Evolutionary conservation across 2,113 vertebrate genomes (phyloP).

Genomic region (Strix aluco): DNA sequence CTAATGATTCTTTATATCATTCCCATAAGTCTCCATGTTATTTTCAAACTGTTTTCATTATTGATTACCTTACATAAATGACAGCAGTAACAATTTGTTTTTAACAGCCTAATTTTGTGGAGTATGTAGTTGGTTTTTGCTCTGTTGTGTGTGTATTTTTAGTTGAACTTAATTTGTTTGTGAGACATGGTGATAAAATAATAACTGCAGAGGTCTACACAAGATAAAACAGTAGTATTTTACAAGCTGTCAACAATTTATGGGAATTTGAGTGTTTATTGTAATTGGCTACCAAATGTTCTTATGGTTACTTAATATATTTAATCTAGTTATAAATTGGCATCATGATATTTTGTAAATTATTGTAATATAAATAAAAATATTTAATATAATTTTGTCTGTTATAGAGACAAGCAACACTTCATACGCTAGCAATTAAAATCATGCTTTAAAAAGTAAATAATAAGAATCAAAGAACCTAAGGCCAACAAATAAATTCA

Average conservation of each 20-base stretch:
- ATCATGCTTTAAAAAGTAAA: neutral
- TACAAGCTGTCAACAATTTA: neutral
- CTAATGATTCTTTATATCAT: neutral
- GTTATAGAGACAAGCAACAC: neutral
- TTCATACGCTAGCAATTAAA: neutral
- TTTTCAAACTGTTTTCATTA: neutral
- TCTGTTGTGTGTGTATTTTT: neutral
- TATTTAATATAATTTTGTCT: neutral
- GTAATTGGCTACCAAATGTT: neutral
- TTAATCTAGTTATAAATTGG: neutral
- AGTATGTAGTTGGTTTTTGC: neutral
- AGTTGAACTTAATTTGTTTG: neutral
- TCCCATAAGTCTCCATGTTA: neutral
- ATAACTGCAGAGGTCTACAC: neutral
- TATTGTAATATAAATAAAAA: neutral
- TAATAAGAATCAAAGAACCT: neutral
- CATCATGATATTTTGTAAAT: neutral
- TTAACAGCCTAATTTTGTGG: neutral
- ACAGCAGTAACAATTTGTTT: neutral
- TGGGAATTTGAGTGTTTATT: neutral
- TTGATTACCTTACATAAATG: neutral
- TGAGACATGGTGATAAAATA: neutral
- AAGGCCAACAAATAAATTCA: neutral
- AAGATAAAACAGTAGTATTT: neutral
- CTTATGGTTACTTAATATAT: neutral